Evolutionary conservation across 2,888 invertebrate genomes (phyloP), one percentile per base, ranked within the genome.

Genomic region (Caenorhabditis macrosperma): DNA sequence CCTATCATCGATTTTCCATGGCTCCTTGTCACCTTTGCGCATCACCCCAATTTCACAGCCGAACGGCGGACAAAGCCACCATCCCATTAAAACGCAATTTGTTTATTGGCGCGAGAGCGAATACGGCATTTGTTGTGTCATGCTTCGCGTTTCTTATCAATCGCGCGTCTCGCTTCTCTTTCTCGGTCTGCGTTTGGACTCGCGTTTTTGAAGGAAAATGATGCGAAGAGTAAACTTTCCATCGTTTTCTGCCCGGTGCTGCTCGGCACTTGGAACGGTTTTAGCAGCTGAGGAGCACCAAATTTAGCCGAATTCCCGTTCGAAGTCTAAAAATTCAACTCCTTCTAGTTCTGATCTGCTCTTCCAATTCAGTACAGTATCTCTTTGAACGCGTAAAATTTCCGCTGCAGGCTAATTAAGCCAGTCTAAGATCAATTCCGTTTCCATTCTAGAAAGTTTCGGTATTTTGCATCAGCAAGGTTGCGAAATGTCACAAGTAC

Each of bases 341-440:
- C 50, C 1, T 50, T 50, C 24, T 50, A 15, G 9, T n/a, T n/a
- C n/a, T n/a, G n/a, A n/a, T n/a, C n/a, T n/a, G n/a, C n/a, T n/a
- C n/a, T n/a, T n/a, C n/a, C n/a, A n/a, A n/a, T n/a, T n/a, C n/a
- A n/a, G n/a, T n/a, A n/a, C n/a, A n/a, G n/a, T n/a, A n/a, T n/a
- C n/a, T n/a, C n/a, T n/a, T n/a, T n/a, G n/a, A n/a, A n/a, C n/a
- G n/a, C n/a, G n/a, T n/a, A n/a, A n/a, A n/a, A n/a, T n/a, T n/a
- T n/a, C n/a, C n/a, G n/a, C n/a, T n/a, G n/a, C n/a, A n/a, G n/a
- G n/a, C n/a, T 12, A 24, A 5, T 50, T 20, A 57, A n/a, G n/a
- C n/a, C n/a, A n/a, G n/a, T n/a, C n/a, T n/a, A n/a, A n/a, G n/a
- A 92, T 83, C 90, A 93, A 89, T 93, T 93, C 1, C 93, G 93